Percentiles rank a stretch among this genome's conserved stretches.
Evolutionary conservation across 2,113 vertebrate genomes (phyloP).

Genomic region (Chinchilla lanigera): DNA sequence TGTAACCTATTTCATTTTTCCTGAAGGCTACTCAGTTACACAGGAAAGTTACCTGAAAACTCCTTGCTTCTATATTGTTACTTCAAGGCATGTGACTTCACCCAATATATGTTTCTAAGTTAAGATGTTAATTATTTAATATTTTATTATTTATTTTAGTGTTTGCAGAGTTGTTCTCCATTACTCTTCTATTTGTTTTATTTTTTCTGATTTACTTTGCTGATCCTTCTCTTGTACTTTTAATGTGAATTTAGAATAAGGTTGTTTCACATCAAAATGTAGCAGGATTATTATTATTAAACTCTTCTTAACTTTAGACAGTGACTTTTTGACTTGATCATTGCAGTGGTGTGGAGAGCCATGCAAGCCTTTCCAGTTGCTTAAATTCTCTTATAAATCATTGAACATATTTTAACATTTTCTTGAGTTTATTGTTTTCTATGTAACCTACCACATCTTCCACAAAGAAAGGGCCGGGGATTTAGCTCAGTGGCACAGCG

Average conservation of each 20-base stretch:
- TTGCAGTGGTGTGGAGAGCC: not conserved
- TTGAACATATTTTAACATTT: not conserved
- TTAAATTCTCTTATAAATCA: not conserved
- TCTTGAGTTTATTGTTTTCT: not conserved
- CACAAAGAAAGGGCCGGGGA: too few species aligned
- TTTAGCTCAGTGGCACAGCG: too few species aligned
- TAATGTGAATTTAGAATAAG: not conserved
- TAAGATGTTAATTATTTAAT: not conserved
- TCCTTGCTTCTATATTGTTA: not conserved
- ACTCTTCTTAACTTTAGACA: not conserved
- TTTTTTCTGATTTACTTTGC: not conserved
- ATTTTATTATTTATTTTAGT: not conserved
- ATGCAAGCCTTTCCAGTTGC: not conserved
- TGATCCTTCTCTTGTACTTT: not conserved
- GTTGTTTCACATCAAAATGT: not conserved
- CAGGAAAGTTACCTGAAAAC: not conserved
- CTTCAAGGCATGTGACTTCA: not conserved
- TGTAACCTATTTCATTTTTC: not conserved
- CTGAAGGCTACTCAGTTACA: not conserved
- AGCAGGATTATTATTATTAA: not conserved
- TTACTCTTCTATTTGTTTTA: fast-evolving
- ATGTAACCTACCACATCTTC: not conserved
- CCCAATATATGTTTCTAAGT: not conserved
- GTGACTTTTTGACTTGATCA: not conserved
- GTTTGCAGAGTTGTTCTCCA: not conserved